Base-by-base conservation (phyloP, 2,888 invertebrate genomes). In the Prenolepis imparis region DNA sequence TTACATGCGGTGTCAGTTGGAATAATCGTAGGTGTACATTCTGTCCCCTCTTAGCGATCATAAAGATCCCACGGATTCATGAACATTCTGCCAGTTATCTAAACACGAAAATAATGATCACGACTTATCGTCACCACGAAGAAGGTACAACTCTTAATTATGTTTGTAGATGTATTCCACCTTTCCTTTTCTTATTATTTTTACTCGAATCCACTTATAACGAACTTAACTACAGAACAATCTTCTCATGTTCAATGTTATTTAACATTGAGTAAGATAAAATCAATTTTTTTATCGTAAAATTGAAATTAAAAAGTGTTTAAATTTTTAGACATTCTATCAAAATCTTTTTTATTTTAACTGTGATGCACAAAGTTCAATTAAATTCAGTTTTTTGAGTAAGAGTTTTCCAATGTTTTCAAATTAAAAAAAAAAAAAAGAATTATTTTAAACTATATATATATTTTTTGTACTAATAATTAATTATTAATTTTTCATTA, bases 61-160 rank as follows among this genome's bases (percentile, higher is more conserved):
- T 66, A 15, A 48, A 57, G 80, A 84, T 88, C 88, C 85, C 83
- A 88, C 74, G 84, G 73, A 36, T 74, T 57, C 74, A 64, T 74
- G 81, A 82, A 55, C 77, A 44, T 73, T 75, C 82, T 57, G 61
- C 48, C 67, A 83, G 90, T 93, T 94, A 94, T 94, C 94, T 94
- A 93, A 94, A 94, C 94, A 94, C 92, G 93, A 92, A 93, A 94
- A 94, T 94, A 94, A 94, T 93, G 94, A 93, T 92, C 92, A 86
- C 64, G 82, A 82, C 92, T 93, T 94, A 94, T 94, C 94, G 90
- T 84, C 64, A 39, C 90, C 88, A 86, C 89, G 91, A 91, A 89
- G 91, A 89, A 84, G 91, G 91, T 93, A 94, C 93, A 94, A 92
- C 93, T 91, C 93, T 93, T 93, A 94, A 94, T 94, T 94, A 94